These are phyloP conservation scores for Podocnemis expansa DNA, from an alignment of 2,113 vertebrate genomes.

Conservation along the genomic window DNA sequence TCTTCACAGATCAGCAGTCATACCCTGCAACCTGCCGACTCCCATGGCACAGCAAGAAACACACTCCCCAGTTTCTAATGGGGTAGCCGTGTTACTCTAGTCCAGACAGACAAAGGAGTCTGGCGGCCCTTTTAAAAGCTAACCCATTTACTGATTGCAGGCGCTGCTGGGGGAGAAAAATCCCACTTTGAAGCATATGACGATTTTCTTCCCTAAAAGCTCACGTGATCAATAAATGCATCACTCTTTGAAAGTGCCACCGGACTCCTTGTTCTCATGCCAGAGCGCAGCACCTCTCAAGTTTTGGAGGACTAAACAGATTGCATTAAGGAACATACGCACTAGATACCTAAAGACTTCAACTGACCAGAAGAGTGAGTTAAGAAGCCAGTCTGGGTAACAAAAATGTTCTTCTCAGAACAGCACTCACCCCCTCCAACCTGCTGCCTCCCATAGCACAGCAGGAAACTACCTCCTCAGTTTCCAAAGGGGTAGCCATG, in stretches of 20 bases:
- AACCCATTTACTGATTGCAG: too few species aligned
- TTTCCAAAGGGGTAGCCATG: too few species aligned
- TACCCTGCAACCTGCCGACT: not conserved
- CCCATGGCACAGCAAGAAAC: not conserved
- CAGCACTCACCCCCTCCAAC: not conserved
- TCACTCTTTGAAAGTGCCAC: too few species aligned
- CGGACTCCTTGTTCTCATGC: too few species aligned
- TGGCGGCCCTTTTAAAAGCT: too few species aligned
- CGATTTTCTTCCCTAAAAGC: too few species aligned
- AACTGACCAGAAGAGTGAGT: fast-evolving
- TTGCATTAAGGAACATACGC: fast-evolving
- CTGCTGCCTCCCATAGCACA: not conserved
- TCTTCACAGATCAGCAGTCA: not conserved
- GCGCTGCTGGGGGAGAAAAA: too few species aligned
- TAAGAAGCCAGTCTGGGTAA: not conserved
- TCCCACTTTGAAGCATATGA: too few species aligned
- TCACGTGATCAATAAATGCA: too few species aligned
- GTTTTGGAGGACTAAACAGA: not conserved
- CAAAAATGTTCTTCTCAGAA: not conserved
- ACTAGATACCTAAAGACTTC: fast-evolving
- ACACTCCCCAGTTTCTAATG: not conserved
- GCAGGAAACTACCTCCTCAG: not conserved
- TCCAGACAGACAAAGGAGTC: too few species aligned
- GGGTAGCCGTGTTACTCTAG: too few species aligned
- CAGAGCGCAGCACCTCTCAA: too few species aligned